Conservation (phyloP, 2,888 invertebrate species). For the Euspilapteryx auroguttella region DNA sequence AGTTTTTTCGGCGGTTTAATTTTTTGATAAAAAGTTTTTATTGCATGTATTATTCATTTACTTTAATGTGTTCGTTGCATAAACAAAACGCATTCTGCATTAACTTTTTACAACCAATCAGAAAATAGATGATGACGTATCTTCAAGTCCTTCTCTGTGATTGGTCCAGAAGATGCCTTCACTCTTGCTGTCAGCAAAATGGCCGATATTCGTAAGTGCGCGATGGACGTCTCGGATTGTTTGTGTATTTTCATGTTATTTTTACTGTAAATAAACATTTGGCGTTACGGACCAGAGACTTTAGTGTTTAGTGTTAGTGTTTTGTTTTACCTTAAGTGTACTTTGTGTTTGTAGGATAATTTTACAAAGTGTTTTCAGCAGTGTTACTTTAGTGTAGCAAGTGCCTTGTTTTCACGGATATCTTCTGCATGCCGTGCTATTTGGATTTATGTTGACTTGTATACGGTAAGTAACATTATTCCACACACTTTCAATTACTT, state of each 20-base stretch:
- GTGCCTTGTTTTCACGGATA: constrained; percentile 46
- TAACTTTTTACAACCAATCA: no score
- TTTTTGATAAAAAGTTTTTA: no score
- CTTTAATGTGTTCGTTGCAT: no score
- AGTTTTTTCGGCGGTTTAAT: no score
- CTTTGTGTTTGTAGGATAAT: not conserved
- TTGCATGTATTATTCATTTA: no score
- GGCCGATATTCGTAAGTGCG: constrained; percentile 41
- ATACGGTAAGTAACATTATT: constrained; percentile 28
- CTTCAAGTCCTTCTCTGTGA: no score
- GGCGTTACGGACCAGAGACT: constrained; percentile 2
- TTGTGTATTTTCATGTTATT: constrained; percentile 24
- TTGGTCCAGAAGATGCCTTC: no score
- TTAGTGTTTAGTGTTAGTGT: constrained; percentile 11
- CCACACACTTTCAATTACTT: not conserved
- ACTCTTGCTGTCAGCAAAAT: no score
- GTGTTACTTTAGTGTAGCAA: constrained; percentile 21
- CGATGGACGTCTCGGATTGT: constrained; percentile 41
- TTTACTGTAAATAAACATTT: constrained; percentile 37
- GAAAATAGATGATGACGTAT: no score
- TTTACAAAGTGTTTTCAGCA: constrained; percentile 22
- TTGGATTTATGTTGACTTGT: constrained; percentile 56
- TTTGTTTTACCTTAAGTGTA: no score
- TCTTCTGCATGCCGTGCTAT: constrained; percentile 29
- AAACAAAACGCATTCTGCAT: no score